Percentiles rank a stretch among this genome's conserved stretches.
Conservation (phyloP, 2,797 vertebrate genomes). For the Phalloptychus januarius region DNA sequence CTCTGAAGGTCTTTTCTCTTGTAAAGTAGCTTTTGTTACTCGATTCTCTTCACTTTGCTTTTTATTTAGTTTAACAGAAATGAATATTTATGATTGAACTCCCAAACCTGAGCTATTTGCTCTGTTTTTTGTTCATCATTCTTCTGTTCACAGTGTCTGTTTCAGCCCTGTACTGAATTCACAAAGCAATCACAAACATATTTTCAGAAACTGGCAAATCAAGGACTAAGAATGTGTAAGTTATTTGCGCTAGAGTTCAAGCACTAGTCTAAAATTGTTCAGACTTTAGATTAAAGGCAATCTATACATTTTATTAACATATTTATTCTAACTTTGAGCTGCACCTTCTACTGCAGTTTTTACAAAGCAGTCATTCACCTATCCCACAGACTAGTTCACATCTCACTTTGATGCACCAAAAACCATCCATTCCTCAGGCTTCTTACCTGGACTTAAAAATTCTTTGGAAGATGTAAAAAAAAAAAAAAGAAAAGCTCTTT, state of each 20-base stretch:
- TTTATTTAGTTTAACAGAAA: neutral
- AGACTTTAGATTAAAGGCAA: neutral
- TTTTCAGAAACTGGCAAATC: neutral
- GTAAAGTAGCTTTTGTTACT: constrained; percentile 2
- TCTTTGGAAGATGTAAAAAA: neutral
- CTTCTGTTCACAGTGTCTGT: neutral
- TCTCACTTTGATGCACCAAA: neutral
- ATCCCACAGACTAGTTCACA: neutral
- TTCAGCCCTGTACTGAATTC: neutral
- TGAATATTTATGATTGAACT: neutral
- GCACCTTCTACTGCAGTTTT: neutral
- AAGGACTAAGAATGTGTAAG: neutral
- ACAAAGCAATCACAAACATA: neutral
- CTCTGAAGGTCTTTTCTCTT: constrained; percentile 18
- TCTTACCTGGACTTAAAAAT: neutral
- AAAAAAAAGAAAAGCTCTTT: neutral
- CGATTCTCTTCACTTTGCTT: neutral
- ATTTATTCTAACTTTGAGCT: neutral
- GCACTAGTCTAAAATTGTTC: neutral
- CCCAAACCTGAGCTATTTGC: neutral
- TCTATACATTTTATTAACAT: neutral
- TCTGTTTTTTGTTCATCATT: neutral
- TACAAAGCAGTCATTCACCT: neutral
- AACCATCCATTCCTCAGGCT: neutral
- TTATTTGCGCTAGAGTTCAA: neutral